A percentile compares a stretch with the other conserved stretches of the same genome.
Conservation (phyloP, 2,888 invertebrate species). For the Hydrotaea cyrtoneurina region DNA sequence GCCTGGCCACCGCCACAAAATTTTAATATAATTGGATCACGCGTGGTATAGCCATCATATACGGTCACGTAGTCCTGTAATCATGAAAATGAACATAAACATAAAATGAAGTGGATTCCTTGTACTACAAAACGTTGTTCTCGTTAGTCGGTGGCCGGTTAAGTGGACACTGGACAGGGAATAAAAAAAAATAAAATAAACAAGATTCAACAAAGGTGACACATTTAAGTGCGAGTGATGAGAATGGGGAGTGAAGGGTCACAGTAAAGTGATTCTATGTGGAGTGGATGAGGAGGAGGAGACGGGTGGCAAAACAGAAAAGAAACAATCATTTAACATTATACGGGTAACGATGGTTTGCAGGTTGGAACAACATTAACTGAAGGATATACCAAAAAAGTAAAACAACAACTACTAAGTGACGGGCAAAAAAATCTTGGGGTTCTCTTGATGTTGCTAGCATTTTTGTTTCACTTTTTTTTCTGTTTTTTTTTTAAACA, state of each 20-base stretch:
- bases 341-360: conserved; percentile 41
- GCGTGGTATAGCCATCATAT: conserved; percentile 93
- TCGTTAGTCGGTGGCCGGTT: conserved; percentile 21
- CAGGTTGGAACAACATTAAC: conserved; percentile 19
- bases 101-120: conserved; percentile 41
- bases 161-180: conserved; percentile 40
- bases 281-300: conserved; percentile 8
- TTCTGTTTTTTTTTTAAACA: background rate
- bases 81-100: conserved; percentile 50
- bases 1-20: conserved; percentile 95
- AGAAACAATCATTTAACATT: conserved; percentile 55
- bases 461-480: background rate
- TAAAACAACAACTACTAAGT: background rate
- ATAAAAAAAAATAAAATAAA: background rate
- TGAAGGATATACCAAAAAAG: background rate
- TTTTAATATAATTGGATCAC: conserved; percentile 92
- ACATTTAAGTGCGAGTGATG: conserved; percentile 31
- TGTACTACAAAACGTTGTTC: background rate
- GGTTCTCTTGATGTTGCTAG: conserved; percentile 4
- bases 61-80: conserved; percentile 91
- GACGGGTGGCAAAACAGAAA: conserved; percentile 38
- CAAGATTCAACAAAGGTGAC: conserved; percentile 36
- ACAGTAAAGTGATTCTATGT: conserved; percentile 45
- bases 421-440: background rate
- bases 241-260: background rate